Evolutionary conservation across 1,140 invertebrate species (phyloP).

Genomic region (Telenomus remus): DNA sequence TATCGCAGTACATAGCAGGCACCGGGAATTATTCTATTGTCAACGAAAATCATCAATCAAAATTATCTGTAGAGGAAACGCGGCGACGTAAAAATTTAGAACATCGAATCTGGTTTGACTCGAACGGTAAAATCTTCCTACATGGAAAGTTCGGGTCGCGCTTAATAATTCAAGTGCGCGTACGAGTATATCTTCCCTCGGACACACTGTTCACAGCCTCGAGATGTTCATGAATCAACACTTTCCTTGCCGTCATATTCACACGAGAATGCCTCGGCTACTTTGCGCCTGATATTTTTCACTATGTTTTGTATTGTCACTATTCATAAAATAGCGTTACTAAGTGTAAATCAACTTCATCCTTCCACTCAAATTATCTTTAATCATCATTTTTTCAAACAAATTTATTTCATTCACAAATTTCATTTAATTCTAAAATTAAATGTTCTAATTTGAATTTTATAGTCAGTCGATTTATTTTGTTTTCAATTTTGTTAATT

Average conservation of each 20-base stretch:
- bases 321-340: slow-evolving; percentile 14
- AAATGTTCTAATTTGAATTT: too few species aligned
- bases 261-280: slow-evolving; percentile 45
- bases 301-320: slow-evolving; percentile 15
- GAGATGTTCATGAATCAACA: slow-evolving; percentile 58
- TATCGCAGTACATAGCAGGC: slow-evolving; percentile 19
- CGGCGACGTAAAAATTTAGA: slow-evolving; percentile 47
- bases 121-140: slow-evolving; percentile 57
- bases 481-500: not conserved
- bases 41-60: slow-evolving; percentile 58
- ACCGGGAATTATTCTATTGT: slow-evolving; percentile 56
- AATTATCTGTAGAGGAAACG: slow-evolving; percentile 53
- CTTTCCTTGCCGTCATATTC: slow-evolving; percentile 53
- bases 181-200: slow-evolving; percentile 37
- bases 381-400: too few species aligned
- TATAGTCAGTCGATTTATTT: not conserved
- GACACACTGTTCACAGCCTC: slow-evolving; percentile 31
- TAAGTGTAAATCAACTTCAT: slow-evolving; percentile 5
- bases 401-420: too few species aligned
- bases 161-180: slow-evolving; percentile 42
- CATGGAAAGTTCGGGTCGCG: slow-evolving; percentile 39
- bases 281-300: slow-evolving; percentile 26
- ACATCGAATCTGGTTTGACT: slow-evolving; percentile 57
- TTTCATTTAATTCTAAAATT: too few species aligned
- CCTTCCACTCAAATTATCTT: too few species aligned